Evolutionary conservation across 2,888 invertebrate genomes (phyloP).

Genomic region (Aproaerema taeniolella): DNA sequence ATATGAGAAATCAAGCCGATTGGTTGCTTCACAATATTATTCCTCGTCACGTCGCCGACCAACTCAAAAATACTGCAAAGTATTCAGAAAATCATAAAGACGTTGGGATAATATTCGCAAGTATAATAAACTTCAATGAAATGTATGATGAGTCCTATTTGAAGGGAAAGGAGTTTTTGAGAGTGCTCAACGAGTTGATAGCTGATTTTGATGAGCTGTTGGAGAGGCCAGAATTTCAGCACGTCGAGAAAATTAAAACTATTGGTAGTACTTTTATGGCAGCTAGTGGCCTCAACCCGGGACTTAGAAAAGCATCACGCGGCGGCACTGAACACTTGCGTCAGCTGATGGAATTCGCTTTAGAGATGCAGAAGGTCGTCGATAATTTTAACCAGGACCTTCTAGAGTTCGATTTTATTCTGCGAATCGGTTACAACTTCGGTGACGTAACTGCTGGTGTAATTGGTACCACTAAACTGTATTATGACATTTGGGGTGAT

Average conservation of each 20-base stretch:
- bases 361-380: conserved; percentile 93
- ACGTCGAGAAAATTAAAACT: conserved; percentile 98
- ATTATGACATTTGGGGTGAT: conserved; percentile 99
- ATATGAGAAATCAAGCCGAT: conserved; percentile 96
- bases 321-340: conserved; percentile 87
- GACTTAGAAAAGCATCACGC: conserved; percentile 81
- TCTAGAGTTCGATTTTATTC: conserved; percentile 91
- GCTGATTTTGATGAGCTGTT: conserved; percentile 97
- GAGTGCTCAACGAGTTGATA: conserved; percentile 96
- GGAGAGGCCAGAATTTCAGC: conserved; percentile 86
- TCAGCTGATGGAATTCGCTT: conserved; percentile 94
- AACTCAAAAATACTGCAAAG: conserved; percentile 93
- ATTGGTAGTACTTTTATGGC: conserved; percentile 99
- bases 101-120: conserved; percentile 96
- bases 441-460: conserved; percentile 98
- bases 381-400: conserved; percentile 93
- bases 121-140: conserved; percentile 97
- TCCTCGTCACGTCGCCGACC: conserved; percentile 95
- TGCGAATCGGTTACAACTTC: conserved; percentile 93
- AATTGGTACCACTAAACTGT: conserved; percentile 96
- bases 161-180: conserved; percentile 95
- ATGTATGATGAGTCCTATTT: conserved; percentile 98
- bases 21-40: conserved; percentile 98
- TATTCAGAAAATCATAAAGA: conserved; percentile 96
- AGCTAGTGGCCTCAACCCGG: conserved; percentile 94